Evolutionary conservation across 2,113 vertebrate species (phyloP), one percentile per base, ranked within the genome.

Genomic region (Microtus oregoni): DNA sequence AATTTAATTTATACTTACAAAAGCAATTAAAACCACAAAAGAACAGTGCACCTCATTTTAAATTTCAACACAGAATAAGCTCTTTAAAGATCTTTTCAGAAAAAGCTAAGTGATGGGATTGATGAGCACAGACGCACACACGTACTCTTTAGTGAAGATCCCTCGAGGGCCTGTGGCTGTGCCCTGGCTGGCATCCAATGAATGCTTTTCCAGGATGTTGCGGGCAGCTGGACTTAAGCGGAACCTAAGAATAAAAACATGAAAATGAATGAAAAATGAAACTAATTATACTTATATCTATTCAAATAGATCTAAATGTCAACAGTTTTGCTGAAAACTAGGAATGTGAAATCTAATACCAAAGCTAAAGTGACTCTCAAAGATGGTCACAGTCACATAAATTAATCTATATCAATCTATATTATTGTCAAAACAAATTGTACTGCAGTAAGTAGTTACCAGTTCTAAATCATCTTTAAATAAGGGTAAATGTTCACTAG

Each of bases 91-190:
- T 72, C 90, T 75, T 94, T 95, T 65, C 47, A 91, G 92, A 19
- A 96, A 52, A 95, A 95, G 63, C 22, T 70, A 96, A 94, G 94
- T n/a, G 86, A 89, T 65, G 35, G 32, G 90, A 67, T 5, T 79
- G 78, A 47, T 55, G 61, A 82, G 94, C 86, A 77, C n/a, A 81
- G 9, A 20, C 55, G 17, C 44, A 3, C 28, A 86, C 10, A 99
- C 99, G 93, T 98, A 99, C 99, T 99, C 99, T 97, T 99, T 99
- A 41, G 99, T 99, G 98, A 99, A 99, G 93, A 99, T 98, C 83
- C 99, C 99, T 94, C 99, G 99, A 96, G 98, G 99, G 24, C 99
- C 99, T 44, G 99, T 99, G 41, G 99, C 98, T 44, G 95, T 99
- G 68, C 98, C 97, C 94, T 98, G 96, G 95, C 98, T 99, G 58